Base-by-base conservation (phyloP, 2,888 invertebrate genomes). In the Stenurella melanura region DNA sequence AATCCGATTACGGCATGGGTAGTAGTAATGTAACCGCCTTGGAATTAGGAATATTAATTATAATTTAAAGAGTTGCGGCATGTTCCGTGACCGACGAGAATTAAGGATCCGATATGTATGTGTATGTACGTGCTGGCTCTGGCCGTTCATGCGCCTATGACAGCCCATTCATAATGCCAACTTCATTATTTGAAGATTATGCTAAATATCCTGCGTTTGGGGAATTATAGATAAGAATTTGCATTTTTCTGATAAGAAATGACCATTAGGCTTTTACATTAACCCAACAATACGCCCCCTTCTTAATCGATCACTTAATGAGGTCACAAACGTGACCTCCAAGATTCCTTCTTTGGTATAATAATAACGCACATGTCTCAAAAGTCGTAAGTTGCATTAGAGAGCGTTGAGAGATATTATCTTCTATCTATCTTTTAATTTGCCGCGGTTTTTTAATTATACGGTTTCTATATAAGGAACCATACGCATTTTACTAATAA, bases 111-210 rank as follows among this genome's bases (percentile, higher is more conserved):
- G 83, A 85, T 84, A 86, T 81, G 79, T 56, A 38, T 71, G 61
- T 80, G 61, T 80, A 34, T 9, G 79, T 56, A 38, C 74, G 61
- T 80, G 83, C 60, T 21, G 0, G 42, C 64, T 34, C 15, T 18
- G 70, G 50, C 70, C 70, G 70, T 84, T 84, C 85, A 85, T 85
- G 85, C 84, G 80, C 81, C 78, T 83, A 84, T 87, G 88, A 86
- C 87, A 86, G 87, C 85, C 85, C 86, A 87, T 88, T 87, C 87
- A 87, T 87, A 88, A 88, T 85, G 80, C 83, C 83, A 80, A 86
- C 86, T 87, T 86, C 86, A 85, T 87, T 87, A 87, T 87, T 86
- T 83, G 86, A 86, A 86, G 86, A 87, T 87, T 87, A 87, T 87
- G 87, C 84, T 86, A 87, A 87, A 86, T 86, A 86, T 83, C 82